These are phyloP conservation scores for Aviceda subcristata DNA, from an alignment of 2,113 vertebrate species.

Conservation along the genomic window DNA sequence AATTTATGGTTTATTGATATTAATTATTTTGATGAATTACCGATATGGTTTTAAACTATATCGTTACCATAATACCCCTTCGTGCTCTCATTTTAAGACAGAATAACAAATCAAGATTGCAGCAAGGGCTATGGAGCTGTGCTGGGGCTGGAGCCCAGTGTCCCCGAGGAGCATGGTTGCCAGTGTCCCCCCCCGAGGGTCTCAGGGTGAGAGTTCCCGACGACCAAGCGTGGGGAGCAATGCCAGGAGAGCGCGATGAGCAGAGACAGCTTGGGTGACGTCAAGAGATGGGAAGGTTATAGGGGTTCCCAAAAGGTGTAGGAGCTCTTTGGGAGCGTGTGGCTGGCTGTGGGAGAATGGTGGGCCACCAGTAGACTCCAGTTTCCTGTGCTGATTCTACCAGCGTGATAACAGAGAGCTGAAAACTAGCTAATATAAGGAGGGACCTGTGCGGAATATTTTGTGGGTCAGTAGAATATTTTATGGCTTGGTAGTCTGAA, in stretches of 20 bases:
- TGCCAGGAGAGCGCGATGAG: neutral
- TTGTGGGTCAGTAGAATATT: too few relatives aligned
- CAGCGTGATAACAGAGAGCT: neutral
- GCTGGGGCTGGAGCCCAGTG: neutral
- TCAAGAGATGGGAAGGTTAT: neutral
- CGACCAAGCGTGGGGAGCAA: neutral
- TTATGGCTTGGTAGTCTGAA: neutral
- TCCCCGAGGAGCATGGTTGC: neutral
- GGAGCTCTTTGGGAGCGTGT: neutral
- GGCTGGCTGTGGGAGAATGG: neutral
- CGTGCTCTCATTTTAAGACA: neutral
- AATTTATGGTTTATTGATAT: neutral
- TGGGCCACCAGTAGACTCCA: neutral
- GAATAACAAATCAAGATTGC: neutral
- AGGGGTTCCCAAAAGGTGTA: neutral
- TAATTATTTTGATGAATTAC: neutral
- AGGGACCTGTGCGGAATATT: too few relatives aligned
- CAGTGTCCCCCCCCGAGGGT: neutral
- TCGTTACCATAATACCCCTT: neutral
- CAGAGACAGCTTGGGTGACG: neutral
- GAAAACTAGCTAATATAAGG: neutral
- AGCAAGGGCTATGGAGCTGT: neutral
- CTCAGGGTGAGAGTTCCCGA: neutral
- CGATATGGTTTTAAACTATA: rapidly evolving
- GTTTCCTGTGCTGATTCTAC: neutral